A percentile compares a stretch with the other conserved stretches of the same genome.
These are phyloP conservation scores for Meriones psammophilus DNA, from an alignment of 2,797 vertebrate species.

Conservation along the genomic window DNA sequence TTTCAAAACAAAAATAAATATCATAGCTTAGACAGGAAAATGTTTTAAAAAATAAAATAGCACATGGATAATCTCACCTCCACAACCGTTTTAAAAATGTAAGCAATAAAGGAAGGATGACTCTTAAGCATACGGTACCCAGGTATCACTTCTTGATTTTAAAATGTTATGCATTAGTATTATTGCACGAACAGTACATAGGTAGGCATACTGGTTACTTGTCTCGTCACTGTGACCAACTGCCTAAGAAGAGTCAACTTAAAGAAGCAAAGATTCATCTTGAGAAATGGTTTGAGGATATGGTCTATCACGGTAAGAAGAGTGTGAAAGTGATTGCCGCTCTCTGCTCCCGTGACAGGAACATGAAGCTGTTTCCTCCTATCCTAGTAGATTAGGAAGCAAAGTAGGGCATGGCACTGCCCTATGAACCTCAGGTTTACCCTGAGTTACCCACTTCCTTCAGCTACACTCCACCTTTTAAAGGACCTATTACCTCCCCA, in stretches of 20 bases:
- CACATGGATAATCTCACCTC: not conserved
- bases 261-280: too few relatives aligned
- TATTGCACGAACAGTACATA: not conserved
- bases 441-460: not conserved
- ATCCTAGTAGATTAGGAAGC: not conserved
- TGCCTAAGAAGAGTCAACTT: too few relatives aligned
- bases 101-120: not conserved
- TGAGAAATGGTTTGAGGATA: too few relatives aligned
- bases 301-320: too few relatives aligned
- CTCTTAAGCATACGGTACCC: not conserved
- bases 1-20: conserved; percentile 37
- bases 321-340: not conserved
- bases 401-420: not conserved
- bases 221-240: not conserved
- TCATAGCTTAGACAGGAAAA: conserved; percentile 2
- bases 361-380: not conserved
- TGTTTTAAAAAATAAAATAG: not conserved
- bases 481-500: not conserved
- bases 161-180: not conserved
- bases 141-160: conserved; percentile 42
- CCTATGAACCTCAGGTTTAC: not conserved
- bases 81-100: not conserved
- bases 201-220: not conserved
- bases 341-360: not conserved
- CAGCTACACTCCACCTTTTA: not conserved